Evolutionary conservation across 2,113 vertebrate species (phyloP), one percentile per base, ranked within the genome.

Genomic region (Camelus bactrianus): DNA sequence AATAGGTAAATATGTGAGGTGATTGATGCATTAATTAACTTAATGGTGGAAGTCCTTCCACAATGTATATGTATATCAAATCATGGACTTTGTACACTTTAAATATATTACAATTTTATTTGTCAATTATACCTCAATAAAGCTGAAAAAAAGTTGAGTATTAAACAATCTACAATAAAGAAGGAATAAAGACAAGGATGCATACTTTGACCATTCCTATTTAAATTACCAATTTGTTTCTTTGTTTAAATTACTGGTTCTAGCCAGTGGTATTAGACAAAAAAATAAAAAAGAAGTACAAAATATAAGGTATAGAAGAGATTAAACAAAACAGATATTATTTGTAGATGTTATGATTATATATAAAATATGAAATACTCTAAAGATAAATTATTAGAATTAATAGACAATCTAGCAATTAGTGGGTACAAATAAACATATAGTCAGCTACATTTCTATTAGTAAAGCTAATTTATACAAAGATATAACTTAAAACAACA

Each of bases 391-490:
- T 28, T 67, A 48, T 84, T 72, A 72, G 54, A 83, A 42, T 58
- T 42, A 89, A 50, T 42, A 32, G 16, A 32, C 8, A 65, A 81
- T 48, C 54, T 84, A 79, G 22, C 26, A 90, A 70, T 20, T 16
- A 3, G 52, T n/a, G 14, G 20, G 28, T 69, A 79, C 2, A 89
- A 80, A 48, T 81, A 32, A 89, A 88, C 5, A 88, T 38, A 87
- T 30, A 52, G 5, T 62, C 56, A 79, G 60, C 10, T 85, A 17
- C 9, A 54, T 80, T 56, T 65, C 22, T 73, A 48, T 79, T 92
- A 80, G 28, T 48, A 95, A 52, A 17, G 28, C 35, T 73, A 64
- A 35, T 64, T 92, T 48, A 82, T 82, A 75, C 87, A 95, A 91
- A 79, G 19, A 38, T 38, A 73, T 56, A 10, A 80, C 15, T 91